These are phyloP conservation scores for Scolopax mira DNA, from an alignment of 2,113 vertebrate species.

Conservation along the genomic window DNA sequence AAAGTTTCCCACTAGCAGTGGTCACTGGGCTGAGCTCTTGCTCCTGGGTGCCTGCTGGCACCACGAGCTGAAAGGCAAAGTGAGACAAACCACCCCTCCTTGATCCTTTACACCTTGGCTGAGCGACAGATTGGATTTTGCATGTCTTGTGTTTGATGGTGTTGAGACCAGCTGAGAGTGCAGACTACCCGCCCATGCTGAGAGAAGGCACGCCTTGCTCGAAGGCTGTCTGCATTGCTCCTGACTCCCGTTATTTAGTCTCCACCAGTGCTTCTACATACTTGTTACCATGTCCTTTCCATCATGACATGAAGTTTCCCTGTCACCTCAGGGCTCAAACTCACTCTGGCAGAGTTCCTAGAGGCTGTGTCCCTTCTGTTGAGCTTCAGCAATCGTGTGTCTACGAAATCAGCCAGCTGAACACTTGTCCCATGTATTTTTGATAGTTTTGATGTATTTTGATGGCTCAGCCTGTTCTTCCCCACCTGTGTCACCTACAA, in stretches of 20 bases:
- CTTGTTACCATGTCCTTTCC: not conserved
- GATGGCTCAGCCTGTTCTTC: not conserved
- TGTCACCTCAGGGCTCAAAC: not conserved
- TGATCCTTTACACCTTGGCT: not conserved
- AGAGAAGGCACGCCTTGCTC: accelerated
- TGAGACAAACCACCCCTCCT: too few relatives aligned
- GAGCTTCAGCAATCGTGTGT: accelerated
- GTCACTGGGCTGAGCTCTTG: accelerated
- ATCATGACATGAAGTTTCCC: not conserved
- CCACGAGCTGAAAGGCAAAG: not conserved
- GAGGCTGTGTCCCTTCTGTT: not conserved
- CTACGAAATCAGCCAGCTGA: not conserved
- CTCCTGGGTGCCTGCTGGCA: not conserved
- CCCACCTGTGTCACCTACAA: not conserved
- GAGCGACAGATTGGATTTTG: not conserved
- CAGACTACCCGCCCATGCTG: accelerated
- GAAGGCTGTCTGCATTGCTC: not conserved
- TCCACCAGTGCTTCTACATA: accelerated
- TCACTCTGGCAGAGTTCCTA: not conserved
- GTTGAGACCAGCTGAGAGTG: not conserved
- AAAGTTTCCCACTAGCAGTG: not conserved
- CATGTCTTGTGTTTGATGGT: accelerated
- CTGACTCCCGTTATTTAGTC: not conserved
- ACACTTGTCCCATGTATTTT: accelerated
- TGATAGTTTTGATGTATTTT: not conserved